Evolutionary conservation across 2,888 invertebrate genomes (phyloP).

Genomic region (Gastrophysa polygoni): DNA sequence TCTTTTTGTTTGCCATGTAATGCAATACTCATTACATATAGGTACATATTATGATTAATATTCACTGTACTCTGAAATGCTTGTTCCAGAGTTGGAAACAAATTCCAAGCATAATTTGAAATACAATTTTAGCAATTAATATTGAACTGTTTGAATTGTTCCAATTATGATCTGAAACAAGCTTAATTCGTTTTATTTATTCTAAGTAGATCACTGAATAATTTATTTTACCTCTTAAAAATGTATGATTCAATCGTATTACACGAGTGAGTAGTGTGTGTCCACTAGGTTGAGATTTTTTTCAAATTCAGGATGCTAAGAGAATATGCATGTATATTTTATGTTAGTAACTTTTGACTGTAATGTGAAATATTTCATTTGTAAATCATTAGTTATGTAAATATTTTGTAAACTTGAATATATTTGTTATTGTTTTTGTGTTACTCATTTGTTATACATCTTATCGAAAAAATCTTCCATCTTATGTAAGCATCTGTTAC

Average conservation of each 20-base stretch:
- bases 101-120: background rate
- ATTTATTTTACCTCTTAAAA: background rate
- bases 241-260: background rate
- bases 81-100: background rate
- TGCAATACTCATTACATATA: background rate
- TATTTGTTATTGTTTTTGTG: slow-evolving; percentile 35
- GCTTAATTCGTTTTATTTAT: background rate
- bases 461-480: slow-evolving; percentile 27
- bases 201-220: background rate
- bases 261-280: background rate
- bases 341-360: background rate
- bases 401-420: slow-evolving; percentile 36
- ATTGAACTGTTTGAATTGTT: too few species aligned
- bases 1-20: too few species aligned
- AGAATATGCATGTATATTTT: background rate
- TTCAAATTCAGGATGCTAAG: background rate
- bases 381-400: slow-evolving; percentile 32
- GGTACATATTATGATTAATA: background rate
- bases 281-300: background rate
- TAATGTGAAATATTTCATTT: slow-evolving; percentile 4
- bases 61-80: background rate
- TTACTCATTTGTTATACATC: slow-evolving; percentile 33
- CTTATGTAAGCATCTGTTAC: slow-evolving; percentile 29
- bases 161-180: too few species aligned
- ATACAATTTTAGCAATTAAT: background rate